Evolutionary conservation across 1,140 invertebrate species (phyloP), one percentile per base, ranked within the genome.

Genomic region (Leptopilina clavipes): DNA sequence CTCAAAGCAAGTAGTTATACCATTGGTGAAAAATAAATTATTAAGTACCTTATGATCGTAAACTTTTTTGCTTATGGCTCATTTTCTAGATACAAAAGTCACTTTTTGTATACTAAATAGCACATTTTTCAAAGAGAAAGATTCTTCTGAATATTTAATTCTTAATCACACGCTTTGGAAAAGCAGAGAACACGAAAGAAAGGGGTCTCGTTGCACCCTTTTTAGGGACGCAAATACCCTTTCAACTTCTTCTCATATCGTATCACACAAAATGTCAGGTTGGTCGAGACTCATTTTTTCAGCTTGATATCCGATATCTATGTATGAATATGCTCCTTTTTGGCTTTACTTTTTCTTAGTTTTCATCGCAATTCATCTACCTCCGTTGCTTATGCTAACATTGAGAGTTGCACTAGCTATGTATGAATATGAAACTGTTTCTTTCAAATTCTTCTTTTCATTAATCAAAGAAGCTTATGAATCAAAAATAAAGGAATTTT

Each of bases 91-190:
- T 65, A 31, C 56, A 65, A 65, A n/a, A 65, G 22, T 65, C 22
- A 65, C 59, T 65, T 31, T 65, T 65, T 65, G 5, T n/a, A 7
- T 3, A 3, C 11, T 22, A 31, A n/a, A 31, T 12, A 31, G 11
- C 22, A 31, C 59, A n/a, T 65, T 65, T 65, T 65, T n/a, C 12
- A 31, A 71, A 54, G 59, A 78, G 78, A 11, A 48, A 52, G 45
- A 19, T 43, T 7, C 71, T 45, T 44, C 22, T 84, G 79, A 84
- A 84, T 84, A 84, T 82, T 83, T 84, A 73, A 84, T 82, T 79
- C 79, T 84, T 81, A 84, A 84, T 84, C 82, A 81, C 74, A 75
- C 76, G 54, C 59, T n/a, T 12, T 65, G 59, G 22, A 31, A 65
- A 31, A 31, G 25, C 11, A 31, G 25, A 11, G 59, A 25, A 31